Percentiles rank a stretch among this genome's conserved stretches.
These are phyloP conservation scores for Sminthurides aquaticus DNA, from an alignment of 2,888 invertebrate genomes.

Conservation along the genomic window DNA sequence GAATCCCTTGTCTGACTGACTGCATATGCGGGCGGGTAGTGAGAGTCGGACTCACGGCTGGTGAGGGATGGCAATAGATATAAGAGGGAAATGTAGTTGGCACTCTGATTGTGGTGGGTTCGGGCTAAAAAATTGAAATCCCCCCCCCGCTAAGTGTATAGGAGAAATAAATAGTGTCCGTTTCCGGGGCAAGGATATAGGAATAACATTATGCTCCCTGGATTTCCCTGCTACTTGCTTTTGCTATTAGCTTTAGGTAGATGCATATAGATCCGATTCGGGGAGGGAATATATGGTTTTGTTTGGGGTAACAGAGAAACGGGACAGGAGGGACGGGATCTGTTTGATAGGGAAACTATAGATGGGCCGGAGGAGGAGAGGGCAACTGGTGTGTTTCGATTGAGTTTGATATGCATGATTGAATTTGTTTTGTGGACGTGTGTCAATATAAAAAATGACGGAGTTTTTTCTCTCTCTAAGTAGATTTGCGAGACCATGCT, in stretches of 20 bases:
- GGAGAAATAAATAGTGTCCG: conserved; percentile 8
- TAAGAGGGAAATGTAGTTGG: neutral
- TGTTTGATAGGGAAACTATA: neutral
- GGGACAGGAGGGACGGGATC: neutral
- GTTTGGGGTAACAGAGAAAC: neutral
- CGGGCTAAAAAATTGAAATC: conserved; percentile 36
- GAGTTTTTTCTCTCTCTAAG: neutral
- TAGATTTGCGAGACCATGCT: neutral
- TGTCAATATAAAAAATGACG: neutral
- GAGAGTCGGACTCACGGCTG: too few species aligned
- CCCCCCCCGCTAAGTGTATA: conserved; percentile 38
- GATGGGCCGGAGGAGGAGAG: neutral
- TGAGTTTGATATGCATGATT: neutral
- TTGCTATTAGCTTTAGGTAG: too few species aligned
- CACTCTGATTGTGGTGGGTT: neutral
- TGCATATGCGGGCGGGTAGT: too few species aligned
- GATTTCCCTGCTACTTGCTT: too few species aligned
- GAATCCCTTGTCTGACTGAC: too few species aligned
- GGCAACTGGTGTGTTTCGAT: neutral
- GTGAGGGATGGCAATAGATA: too few species aligned
- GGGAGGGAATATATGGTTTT: neutral
- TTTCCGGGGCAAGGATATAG: neutral
- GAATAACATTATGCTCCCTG: neutral
- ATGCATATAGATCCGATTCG: too few species aligned
- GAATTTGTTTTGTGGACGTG: neutral